Evolutionary conservation across 2,113 vertebrate species (phyloP).

Genomic region (Delphinapterus leucas): DNA sequence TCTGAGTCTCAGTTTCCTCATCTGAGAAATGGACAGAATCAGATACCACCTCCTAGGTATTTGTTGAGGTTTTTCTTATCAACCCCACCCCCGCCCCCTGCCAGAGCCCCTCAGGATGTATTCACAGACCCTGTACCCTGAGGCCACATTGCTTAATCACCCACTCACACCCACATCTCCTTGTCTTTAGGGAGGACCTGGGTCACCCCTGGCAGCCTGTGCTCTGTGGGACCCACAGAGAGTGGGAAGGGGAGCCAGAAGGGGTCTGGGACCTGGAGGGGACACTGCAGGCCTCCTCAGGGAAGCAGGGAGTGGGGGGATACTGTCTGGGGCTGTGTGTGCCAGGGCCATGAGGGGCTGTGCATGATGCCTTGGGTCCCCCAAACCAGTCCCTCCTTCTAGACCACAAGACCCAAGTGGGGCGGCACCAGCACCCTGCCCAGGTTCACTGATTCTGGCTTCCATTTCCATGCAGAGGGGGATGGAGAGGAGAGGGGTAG

Average conservation of each 20-base stretch:
- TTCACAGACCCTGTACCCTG: background rate
- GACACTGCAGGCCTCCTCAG: background rate
- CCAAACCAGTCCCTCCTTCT: background rate
- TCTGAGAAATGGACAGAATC: background rate
- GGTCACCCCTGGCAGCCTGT: background rate
- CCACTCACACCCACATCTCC: background rate
- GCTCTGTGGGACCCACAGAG: background rate
- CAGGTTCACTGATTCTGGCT: background rate
- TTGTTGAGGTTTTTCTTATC: background rate
- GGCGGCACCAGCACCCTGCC: background rate
- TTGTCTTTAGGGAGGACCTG: background rate
- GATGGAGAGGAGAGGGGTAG: background rate
- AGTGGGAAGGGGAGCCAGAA: background rate
- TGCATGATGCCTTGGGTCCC: accelerated
- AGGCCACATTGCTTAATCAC: background rate
- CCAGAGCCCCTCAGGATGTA: background rate
- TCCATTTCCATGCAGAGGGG: accelerated
- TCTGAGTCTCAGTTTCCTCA: background rate
- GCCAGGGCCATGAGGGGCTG: background rate
- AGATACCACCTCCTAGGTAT: background rate
- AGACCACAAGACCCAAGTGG: background rate
- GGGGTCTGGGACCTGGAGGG: background rate
- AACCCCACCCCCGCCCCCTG: background rate
- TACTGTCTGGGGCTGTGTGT: too few species aligned
- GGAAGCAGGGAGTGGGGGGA: accelerated